phyloP scores from a whole-genome alignment of 1,140 invertebrate species.

The Pseudomyrmex cubaensis region DNA sequence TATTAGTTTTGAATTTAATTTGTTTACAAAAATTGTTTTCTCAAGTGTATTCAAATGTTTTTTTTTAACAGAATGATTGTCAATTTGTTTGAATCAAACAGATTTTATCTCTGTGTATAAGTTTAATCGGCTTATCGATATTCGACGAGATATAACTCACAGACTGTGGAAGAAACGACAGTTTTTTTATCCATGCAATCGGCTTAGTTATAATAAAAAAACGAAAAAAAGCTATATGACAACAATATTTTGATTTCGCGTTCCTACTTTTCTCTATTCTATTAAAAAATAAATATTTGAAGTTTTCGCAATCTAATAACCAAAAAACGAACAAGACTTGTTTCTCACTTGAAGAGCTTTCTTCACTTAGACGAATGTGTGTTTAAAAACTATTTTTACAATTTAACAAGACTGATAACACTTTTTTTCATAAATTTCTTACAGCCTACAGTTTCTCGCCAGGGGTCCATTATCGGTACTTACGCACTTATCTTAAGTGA shows the following conservation, averaged over 20 bases:
- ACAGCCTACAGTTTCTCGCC: not conserved
- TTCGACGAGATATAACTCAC: not conserved
- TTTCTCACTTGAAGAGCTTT: not conserved
- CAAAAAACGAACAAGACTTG: not conserved
- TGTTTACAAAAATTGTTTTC: not conserved
- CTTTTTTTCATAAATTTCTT: not conserved
- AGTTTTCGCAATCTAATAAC: not conserved
- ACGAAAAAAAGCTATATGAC: not conserved
- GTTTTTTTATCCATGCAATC: not conserved
- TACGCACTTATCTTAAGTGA: too few species aligned
- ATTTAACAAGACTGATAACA: not conserved
- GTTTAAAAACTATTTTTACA: slow-evolving; percentile 6
- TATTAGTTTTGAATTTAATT: too few species aligned
- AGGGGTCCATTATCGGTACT: too few species aligned
- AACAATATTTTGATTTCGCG: not conserved
- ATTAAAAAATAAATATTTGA: not conserved
- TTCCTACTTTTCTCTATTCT: not conserved
- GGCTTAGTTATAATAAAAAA: not conserved
- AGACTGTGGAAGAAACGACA: not conserved
- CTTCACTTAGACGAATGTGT: not conserved
- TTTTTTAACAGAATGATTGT: not conserved
- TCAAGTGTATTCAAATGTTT: not conserved
- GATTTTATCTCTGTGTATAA: not conserved
- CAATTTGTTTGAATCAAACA: slow-evolving; percentile 15
- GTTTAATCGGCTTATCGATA: slow-evolving; percentile 22